Evolutionary conservation across 2,113 vertebrate genomes (phyloP).

Genomic region (Limnothrissa miodon): DNA sequence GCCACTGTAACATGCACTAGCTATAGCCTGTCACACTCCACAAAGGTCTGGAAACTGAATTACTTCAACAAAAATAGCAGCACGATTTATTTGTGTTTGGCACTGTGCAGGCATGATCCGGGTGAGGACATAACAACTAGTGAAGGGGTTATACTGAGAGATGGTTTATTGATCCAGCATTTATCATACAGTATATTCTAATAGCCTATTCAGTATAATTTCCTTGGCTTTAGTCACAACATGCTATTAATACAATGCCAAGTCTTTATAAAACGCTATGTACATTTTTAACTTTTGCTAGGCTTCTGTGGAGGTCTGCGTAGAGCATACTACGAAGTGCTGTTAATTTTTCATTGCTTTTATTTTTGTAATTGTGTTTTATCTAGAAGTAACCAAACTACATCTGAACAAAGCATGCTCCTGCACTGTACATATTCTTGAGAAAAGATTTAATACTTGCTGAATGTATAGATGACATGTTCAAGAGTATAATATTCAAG

Average conservation of each 20-base stretch:
- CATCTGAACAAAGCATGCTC: neutral
- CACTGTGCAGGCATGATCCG: neutral
- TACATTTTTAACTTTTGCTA: neutral
- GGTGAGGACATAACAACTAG: neutral
- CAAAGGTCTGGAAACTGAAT: neutral
- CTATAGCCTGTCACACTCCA: neutral
- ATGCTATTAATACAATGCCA: neutral
- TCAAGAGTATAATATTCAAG: neutral
- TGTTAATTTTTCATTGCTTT: neutral
- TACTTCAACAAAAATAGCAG: constrained; percentile 15
- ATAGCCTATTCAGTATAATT: neutral
- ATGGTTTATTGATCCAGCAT: neutral
- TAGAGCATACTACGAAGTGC: neutral
- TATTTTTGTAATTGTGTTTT: neutral
- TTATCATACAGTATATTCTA: neutral
- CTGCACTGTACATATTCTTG: neutral
- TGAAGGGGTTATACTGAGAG: neutral
- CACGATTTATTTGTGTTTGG: neutral
- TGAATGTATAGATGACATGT: constrained; percentile 4
- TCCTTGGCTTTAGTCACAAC: neutral
- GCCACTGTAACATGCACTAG: neutral
- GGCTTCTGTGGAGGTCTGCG: neutral
- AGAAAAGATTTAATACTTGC: neutral
- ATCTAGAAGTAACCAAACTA: neutral
- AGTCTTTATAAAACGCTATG: neutral